Base-by-base conservation (phyloP, 2,888 invertebrate genomes). In the Ochlodes sylvanus region DNA sequence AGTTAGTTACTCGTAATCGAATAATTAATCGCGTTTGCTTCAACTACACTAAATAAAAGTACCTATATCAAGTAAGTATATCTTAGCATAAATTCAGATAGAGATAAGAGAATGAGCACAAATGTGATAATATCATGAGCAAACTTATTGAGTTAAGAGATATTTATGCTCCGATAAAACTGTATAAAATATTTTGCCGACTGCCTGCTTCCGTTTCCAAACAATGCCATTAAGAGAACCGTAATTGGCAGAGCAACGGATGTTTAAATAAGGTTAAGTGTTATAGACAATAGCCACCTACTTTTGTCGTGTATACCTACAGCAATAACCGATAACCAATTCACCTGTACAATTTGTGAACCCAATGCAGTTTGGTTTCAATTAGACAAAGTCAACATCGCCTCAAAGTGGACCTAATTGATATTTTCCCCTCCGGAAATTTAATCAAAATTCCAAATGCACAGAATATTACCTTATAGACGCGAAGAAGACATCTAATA, bases 371-470 rank as follows among this genome's bases (percentile, higher is more conserved):
- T 86, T 85, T 85, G 85, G 85, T 85, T 89, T 86, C 85, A 88
- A 89, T 89, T 88, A 88, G 87, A 81, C 83, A 82, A 79, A 85
- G 85, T 86, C 88, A 89, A 89, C 81, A 89, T 75, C 69, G 77
- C 72, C 76, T 73, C 74, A 70, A 79, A 78, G 80, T 77, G 81
- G 77, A 80, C 79, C 77, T 84, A 79, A 81, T 84, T 83, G 80
- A 83, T 86, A 83, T 83, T 54, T 60, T 66, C 7, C 50, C 15
- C 42, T 60, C 10, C 32, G 19, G 42, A 60, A 54, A 60, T 60
- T 66, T 54, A 42, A 60, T 60, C 42, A 42, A 27, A 42, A 27
- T 42, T 41, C 50, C 55, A 52, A 52, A 27, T 52, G 14, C 52
- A 27, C 27, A 27, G 21, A 27, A 52, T 27, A 52, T 52, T 10